Percentiles rank a stretch among this genome's conserved stretches.
Conservation (phyloP, 2,113 vertebrate genomes). For the Tiliqua scincoides region DNA sequence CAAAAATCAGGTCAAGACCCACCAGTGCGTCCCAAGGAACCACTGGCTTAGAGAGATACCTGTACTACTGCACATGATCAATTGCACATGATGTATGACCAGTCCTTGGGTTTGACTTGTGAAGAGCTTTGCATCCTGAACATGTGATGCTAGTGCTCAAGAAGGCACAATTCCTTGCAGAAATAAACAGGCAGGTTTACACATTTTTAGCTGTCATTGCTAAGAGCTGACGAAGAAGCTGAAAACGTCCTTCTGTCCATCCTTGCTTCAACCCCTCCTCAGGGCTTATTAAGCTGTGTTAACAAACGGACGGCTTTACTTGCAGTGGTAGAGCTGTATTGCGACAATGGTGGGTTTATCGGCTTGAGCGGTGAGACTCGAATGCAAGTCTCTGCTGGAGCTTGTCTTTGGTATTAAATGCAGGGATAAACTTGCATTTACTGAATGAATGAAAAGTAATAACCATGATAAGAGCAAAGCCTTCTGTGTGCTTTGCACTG, state of each 20-base stretch:
- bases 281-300: neutral
- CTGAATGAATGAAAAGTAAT: neutral
- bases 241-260: neutral
- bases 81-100: neutral
- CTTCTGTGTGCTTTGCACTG: neutral
- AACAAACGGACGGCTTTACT: neutral
- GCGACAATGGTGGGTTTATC: neutral
- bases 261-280: neutral
- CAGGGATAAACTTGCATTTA: constrained; percentile 21
- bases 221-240: neutral
- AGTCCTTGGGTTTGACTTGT: neutral
- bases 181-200: neutral
- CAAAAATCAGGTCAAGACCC: no score
- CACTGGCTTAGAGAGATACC: neutral
- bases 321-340: neutral
- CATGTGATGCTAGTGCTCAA: neutral
- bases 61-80: neutral
- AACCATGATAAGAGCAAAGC: neutral
- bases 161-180: neutral
- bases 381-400: neutral
- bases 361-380: neutral
- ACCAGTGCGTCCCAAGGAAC: no score
- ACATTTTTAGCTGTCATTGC: neutral
- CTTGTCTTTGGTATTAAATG: neutral
- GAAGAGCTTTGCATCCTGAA: neutral